A percentile compares a stretch with the other conserved stretches of the same genome.
Evolutionary conservation across 2,113 vertebrate genomes (phyloP).

Genomic region (Neodon shergylaensis): DNA sequence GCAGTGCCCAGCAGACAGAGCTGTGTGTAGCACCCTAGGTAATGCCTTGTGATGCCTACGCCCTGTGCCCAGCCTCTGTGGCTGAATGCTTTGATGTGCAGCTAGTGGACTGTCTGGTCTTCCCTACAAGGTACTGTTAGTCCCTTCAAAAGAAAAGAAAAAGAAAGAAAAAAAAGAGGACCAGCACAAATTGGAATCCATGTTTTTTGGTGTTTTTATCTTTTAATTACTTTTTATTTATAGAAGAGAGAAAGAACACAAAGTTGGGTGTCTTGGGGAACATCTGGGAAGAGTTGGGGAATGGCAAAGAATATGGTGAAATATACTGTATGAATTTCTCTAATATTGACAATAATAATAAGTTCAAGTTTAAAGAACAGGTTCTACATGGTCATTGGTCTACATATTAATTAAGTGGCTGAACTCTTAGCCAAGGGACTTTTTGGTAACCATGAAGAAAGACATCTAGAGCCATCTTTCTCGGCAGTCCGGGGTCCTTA

Average conservation of each 20-base stretch:
- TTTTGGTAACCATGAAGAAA: neutral
- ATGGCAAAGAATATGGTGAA: neutral
- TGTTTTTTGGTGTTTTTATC: neutral
- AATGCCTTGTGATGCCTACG: neutral
- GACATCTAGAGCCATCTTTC: neutral
- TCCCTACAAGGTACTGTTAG: neutral
- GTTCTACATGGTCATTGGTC: neutral
- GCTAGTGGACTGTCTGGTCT: neutral
- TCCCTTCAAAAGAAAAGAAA: neutral
- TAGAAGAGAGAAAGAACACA: neutral
- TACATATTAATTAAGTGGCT: neutral
- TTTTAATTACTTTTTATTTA: neutral
- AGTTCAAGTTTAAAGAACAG: conserved; percentile 22
- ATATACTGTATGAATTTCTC: neutral
- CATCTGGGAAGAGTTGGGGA: neutral
- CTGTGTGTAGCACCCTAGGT: neutral
- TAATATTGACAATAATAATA: neutral
- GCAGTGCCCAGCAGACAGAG: neutral
- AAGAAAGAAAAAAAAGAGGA: neutral
- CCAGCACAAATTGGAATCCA: neutral
- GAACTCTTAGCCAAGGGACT: neutral
- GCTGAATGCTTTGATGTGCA: neutral
- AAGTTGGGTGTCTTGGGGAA: neutral
- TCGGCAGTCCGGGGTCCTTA: neutral
- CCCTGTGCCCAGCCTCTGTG: neutral